Evolutionary conservation across 2,888 invertebrate species (phyloP), one percentile per base, ranked within the genome.

Genomic region (Phalera bucephala): DNA sequence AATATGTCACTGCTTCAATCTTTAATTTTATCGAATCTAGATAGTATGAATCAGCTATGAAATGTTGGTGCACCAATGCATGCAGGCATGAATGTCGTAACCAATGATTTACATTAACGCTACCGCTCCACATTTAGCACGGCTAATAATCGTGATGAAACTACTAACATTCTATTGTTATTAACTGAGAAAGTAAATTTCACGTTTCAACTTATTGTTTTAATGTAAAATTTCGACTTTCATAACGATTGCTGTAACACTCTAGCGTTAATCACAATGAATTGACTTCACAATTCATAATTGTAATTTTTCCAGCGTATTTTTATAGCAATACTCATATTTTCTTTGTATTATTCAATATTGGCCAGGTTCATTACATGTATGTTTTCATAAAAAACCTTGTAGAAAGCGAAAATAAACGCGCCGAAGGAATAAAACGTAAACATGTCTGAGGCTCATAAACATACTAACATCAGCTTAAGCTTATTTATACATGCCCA

Each of bases 111-210:
- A 15, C 38, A 31, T 33, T 23, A 33, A 32, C 20, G 31, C 36
- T 40, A 36, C 27, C 31, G 27, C 12, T 25, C 30, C 28, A 26
- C 41, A 52, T 52, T 61, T 33, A 36, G 34, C 34, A 42, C 41
- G 46, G 40, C 38, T 42, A 50, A 57, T 57, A 60, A 61, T 61
- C 50, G 42, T 44, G 35, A 57, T 41, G 40, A 45, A 61, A 57
- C 61, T 39, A 40, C 33, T 44, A 47, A 53, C 58, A 61, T 47
- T 45, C 57, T 39, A 61, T 58, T 58, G 57, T 58, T 61, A 43
- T 45, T 52, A 42, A 13, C 39, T 46, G 49, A 44, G 58, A 58
- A 61, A 58, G 58, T 61, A 32, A 42, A 61, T 61, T 57, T 58
- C 62, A 40, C 58, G 31, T 40, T 14, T 40, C 27, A 36, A 60